Conservation (phyloP, 2,113 vertebrate species). For the Scartelaos histophorus region DNA sequence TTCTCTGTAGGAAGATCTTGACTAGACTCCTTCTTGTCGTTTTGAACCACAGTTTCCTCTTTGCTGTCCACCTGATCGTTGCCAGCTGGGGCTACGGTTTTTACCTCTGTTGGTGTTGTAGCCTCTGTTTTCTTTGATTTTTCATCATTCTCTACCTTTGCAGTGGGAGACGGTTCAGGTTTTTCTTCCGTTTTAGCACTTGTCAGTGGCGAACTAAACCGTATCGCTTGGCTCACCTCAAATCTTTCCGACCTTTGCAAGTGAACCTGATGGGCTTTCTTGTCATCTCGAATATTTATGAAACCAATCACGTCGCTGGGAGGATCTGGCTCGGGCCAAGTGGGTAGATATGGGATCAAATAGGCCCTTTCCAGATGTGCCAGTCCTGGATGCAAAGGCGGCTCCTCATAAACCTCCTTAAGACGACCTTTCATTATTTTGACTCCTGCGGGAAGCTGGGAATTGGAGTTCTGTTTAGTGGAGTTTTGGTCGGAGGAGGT, state of each 20-base stretch:
- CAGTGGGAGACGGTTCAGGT: not conserved
- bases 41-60: conserved; percentile 1
- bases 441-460: conserved; percentile 61
- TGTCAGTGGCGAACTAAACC: conserved; percentile 70
- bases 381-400: conserved; percentile 84
- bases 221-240: conserved; percentile 82
- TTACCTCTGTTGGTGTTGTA: conserved; percentile 8
- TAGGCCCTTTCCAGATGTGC: conserved; percentile 86
- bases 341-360: conserved; percentile 92
- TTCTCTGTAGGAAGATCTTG: conserved; percentile 2
- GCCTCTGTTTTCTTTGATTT: conserved; percentile 2
- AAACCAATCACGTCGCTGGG: conserved; percentile 93
- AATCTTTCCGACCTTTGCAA: conserved; percentile 79
- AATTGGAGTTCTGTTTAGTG: conserved; percentile 68
- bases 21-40: conserved; percentile 16
- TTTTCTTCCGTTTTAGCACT: conserved; percentile 15
- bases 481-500: conserved; percentile 79
- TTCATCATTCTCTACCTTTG: not conserved
- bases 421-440: conserved; percentile 60
- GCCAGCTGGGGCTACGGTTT: not conserved
- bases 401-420: conserved; percentile 49
- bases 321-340: conserved; percentile 92
- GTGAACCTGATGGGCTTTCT: conserved; percentile 73
- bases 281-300: conserved; percentile 88
- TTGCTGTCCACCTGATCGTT: conserved; percentile 32